These are phyloP conservation scores for Jacana jacana DNA, from an alignment of 2,113 vertebrate species.

Conservation along the genomic window DNA sequence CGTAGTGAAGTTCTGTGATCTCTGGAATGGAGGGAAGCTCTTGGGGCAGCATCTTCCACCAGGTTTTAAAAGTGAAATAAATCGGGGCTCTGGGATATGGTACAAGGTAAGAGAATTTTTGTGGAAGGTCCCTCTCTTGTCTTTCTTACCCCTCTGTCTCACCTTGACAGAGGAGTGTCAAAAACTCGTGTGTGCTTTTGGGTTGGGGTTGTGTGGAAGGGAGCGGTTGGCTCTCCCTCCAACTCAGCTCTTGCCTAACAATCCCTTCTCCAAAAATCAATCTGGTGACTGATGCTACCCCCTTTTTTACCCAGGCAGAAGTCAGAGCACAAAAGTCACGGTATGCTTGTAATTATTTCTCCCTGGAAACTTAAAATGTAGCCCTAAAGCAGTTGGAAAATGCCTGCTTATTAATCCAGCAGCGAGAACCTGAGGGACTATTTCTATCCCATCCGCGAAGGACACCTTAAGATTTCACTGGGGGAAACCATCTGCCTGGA, in stretches of 20 bases:
- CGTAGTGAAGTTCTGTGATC: neutral
- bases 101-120: neutral
- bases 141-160: neutral
- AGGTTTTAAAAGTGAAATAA: neutral
- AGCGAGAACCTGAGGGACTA: neutral
- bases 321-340: neutral
- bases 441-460: neutral
- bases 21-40: neutral
- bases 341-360: neutral
- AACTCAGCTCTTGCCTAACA: neutral
- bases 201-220: neutral
- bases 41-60: neutral
- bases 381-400: neutral
- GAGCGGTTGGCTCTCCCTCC: neutral
- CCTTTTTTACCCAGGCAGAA: neutral
- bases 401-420: neutral
- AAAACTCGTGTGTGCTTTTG: neutral
- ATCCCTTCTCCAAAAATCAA: neutral
- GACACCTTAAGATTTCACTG: neutral
- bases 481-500: neutral
- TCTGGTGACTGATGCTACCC: rapidly evolving
- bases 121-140: neutral
- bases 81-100: neutral
- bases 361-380: neutral
- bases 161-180: neutral